Base-by-base conservation (phyloP, 2,113 vertebrate species). In the Coptodon bakossiorum region DNA sequence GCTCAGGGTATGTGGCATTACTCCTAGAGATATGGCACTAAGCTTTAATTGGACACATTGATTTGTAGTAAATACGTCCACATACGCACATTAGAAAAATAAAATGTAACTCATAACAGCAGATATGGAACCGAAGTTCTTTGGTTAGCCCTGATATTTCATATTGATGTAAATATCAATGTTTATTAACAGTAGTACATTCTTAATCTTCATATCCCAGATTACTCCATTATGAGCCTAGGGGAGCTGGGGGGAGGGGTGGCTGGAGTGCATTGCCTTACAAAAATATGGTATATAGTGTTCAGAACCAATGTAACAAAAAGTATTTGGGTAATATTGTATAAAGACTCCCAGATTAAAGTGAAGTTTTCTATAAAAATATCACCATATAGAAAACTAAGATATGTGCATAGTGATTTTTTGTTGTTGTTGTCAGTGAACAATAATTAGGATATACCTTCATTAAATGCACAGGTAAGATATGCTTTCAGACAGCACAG, bases 121-220 rank as follows among this genome's bases (percentile, higher is more conserved):
- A 97, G 95, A 94, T 89, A 95, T 94, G 93, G 96, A 96, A 95
- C 95, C 96, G 79, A 93, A 96, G 96, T 96, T 98, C 98, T 99
- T 99, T 99, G 98, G 98, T 99, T 97, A 97, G 97, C 96, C 97
- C 97, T 97, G 97, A 98, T 95, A 95, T 95, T 92, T 95, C 92
- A 96, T 95, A 95, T 82, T 92, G 89, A 96, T 92, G 94, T 92
- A 90, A 95, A 96, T 95, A 96, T 2, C 94, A 95, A 96, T 88
- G 89, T 93, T 89, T 89, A 94, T 82, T 93, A 94, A 95, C 96
- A 97, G 97, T 97, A 97, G 96, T 97, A 97, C 96, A 96, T 94
- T 96, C 97, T 95, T 93, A 91, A 93, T 91, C 86, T 96, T 94
- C 95, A 96, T 86, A 95, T 94, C 95, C 95, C 96, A 96, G 96